Conservation (phyloP, 2,113 vertebrate species). For the Alexandromys fortis region DNA sequence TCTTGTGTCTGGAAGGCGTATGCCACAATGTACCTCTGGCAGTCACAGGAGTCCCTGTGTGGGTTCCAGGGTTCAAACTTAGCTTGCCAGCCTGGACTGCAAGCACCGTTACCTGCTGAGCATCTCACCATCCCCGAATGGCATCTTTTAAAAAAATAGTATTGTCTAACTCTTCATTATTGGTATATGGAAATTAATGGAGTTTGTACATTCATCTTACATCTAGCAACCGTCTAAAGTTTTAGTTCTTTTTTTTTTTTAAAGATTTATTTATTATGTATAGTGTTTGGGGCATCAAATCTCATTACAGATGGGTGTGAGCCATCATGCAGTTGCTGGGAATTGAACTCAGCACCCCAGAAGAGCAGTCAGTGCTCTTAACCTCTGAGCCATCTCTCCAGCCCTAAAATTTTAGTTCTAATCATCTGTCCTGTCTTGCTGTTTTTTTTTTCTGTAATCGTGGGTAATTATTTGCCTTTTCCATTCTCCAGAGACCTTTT, state of each 20-base stretch:
- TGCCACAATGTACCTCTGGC: too few relatives aligned
- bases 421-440: constrained; percentile 7
- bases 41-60: not conserved
- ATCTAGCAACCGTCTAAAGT: constrained; percentile 38
- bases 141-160: not conserved
- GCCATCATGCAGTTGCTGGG: too few relatives aligned
- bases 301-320: too few relatives aligned
- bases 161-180: constrained; percentile 15
- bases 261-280: too few relatives aligned
- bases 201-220: constrained; percentile 52
- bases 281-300: too few relatives aligned
- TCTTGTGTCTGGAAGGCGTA: not conserved
- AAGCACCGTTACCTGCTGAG: not conserved
- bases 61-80: not conserved
- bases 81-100: not conserved
- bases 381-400: too few relatives aligned
- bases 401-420: constrained; percentile 33
- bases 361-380: too few relatives aligned
- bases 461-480: constrained; percentile 17
- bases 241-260: not conserved
- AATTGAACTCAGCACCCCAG: too few relatives aligned
- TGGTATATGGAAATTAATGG: not conserved
- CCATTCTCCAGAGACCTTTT: not conserved
- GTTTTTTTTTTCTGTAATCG: constrained; percentile 2
- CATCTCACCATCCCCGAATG: not conserved